Conservation (phyloP, 2,113 vertebrate genomes). For the Chaetops frenatus region DNA sequence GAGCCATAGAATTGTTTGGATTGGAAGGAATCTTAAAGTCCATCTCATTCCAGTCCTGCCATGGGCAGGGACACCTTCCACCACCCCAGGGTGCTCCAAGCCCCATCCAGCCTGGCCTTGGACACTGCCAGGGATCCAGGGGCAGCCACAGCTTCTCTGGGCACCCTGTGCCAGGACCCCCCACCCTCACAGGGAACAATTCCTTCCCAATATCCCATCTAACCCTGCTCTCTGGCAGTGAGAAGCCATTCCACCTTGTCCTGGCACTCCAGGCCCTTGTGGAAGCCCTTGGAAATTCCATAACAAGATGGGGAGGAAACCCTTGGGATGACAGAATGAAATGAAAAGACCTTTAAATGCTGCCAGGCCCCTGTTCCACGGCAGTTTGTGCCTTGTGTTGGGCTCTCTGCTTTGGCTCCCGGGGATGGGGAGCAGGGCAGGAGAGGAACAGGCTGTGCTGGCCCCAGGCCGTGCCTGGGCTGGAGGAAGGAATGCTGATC, state of each 20-base stretch:
- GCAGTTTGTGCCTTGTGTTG: background rate
- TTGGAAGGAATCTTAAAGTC: background rate
- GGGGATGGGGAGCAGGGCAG: background rate
- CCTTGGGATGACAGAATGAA: background rate
- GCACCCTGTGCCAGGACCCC: background rate
- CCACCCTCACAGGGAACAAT: background rate
- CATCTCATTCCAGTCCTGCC: accelerated
- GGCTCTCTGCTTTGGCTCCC: background rate
- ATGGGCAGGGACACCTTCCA: background rate
- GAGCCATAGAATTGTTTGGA: background rate
- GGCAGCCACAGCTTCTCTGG: background rate
- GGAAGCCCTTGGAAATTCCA: background rate
- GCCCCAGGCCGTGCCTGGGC: background rate
- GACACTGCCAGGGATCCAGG: background rate
- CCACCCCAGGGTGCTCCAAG: accelerated
- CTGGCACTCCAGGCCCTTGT: background rate
- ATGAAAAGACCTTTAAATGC: background rate
- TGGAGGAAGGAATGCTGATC: background rate
- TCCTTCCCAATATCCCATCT: background rate
- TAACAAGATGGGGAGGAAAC: background rate
- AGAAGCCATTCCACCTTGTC: background rate
- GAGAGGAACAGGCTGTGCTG: background rate
- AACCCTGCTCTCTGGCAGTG: accelerated
- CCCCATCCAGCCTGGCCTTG: accelerated
- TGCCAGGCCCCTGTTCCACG: background rate